phyloP scores from a whole-genome alignment of 2,888 invertebrate genomes.

The Acheta domesticus region DNA sequence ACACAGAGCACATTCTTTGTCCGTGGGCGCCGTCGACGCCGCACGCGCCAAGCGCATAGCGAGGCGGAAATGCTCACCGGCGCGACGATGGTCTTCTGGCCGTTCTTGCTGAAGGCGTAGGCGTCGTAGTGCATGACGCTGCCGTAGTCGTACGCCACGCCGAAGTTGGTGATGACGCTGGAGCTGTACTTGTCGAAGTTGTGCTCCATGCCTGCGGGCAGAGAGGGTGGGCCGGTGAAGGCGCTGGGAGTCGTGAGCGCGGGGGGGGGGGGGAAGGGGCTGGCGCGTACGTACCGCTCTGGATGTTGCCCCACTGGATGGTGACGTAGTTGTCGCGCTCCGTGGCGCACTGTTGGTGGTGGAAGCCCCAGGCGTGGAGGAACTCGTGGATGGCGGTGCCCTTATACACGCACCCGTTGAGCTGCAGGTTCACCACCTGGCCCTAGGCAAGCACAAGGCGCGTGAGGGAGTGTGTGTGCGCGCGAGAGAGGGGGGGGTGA shows the following conservation, averaged over 20 bases:
- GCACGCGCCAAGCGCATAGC: too few species aligned
- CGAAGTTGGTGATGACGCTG: neutral
- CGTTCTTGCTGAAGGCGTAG: slow-evolving; percentile 4
- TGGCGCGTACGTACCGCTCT: neutral
- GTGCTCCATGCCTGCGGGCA: neutral
- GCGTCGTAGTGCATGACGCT: neutral
- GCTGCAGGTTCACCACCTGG: neutral
- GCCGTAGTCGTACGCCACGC: neutral
- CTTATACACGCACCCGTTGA: neutral
- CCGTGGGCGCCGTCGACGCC: too few species aligned
- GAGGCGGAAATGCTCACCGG: neutral
- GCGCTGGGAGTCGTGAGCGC: too few species aligned
- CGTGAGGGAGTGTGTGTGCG: too few species aligned
- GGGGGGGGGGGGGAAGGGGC: too few species aligned
- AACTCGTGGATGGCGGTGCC: neutral
- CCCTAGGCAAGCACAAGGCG: neutral
- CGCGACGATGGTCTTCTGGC: neutral
- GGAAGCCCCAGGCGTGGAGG: neutral
- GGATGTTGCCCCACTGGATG: slow-evolving; percentile 18
- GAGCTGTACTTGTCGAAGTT: neutral
- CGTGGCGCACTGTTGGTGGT: neutral
- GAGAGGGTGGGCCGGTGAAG: neutral
- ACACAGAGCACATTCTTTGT: neutral
- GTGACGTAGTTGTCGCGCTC: neutral
- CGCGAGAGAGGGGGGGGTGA: too few species aligned